Evolutionary conservation across 2,888 invertebrate genomes (phyloP), one percentile per base, ranked within the genome.

Genomic region (Alcis repandata): DNA sequence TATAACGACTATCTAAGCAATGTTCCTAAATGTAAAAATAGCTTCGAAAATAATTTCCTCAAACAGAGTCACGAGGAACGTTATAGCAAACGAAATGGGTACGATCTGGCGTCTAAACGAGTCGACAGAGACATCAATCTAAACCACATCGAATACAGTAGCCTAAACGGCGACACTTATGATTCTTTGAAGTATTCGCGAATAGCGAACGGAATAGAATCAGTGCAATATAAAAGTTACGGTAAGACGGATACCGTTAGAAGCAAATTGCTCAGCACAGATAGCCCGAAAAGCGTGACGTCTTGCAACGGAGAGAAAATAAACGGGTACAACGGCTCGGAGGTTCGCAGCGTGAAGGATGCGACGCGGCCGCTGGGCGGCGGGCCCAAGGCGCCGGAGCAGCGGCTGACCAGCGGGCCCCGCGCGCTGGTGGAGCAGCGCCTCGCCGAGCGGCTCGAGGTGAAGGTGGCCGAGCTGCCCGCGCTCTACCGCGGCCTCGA

Each of bases 401-500:
- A 85, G 73, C 83, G 90, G 66, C 79, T 91, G 74, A 91, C 92
- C 63, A 90, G 90, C 79, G 93, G 92, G 1, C 86, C 93, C 67
- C 87, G 88, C 77, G 84, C 91, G 59, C 78, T 91, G 70, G 93
- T 92, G 66, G 93, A 93, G 70, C 91, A 91, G 82, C 81, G 93
- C 73, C 93, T 88, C 77, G 94, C 89, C 52, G 90, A 94, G 75
- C 87, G 92, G 40, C 89, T 93, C 54, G 94, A 94, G 79, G 92
- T 90, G 72, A 94, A 93, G 86, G 92, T 90, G 69, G 91, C 94
- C 51, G 94, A 95, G 82, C 93, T 95, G 86, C 96, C 96, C 59
- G 95, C 96, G 74, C 94, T 96, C 71, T 96, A 96, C 89, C 94
- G 96, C 78, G 95, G 96, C 66, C 95, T 96, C 84, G 93, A 92